Evolutionary conservation across 2,888 invertebrate species (phyloP).

Genomic region (Cephus rjabovi): DNA sequence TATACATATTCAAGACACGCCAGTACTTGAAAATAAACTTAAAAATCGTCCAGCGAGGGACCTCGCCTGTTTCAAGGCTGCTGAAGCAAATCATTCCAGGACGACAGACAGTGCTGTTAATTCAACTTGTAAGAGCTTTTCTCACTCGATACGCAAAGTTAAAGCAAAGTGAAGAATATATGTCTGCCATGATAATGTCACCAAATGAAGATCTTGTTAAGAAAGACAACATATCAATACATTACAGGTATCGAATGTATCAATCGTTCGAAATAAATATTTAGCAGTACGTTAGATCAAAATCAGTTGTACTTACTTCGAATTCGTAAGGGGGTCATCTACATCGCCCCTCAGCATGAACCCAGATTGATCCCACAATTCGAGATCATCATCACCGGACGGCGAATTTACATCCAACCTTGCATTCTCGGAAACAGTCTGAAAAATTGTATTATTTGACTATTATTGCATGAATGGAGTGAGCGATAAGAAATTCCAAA

Average conservation of each 20-base stretch:
- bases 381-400: slow-evolving; percentile 77
- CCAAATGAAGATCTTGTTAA: neutral
- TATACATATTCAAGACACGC: neutral
- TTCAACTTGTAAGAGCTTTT: neutral
- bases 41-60: neutral
- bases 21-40: neutral
- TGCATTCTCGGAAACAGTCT: slow-evolving; percentile 79
- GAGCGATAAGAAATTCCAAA: neutral
- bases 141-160: neutral
- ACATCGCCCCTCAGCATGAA: slow-evolving; percentile 79
- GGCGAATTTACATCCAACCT: slow-evolving; percentile 71
- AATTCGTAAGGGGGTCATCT: slow-evolving; percentile 69
- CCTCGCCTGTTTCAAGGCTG: neutral
- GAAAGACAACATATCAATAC: neutral
- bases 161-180: neutral
- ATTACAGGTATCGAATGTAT: neutral
- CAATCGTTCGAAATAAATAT: neutral
- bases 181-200: neutral
- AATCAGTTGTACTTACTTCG: slow-evolving; percentile 43
- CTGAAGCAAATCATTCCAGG: neutral
- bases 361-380: slow-evolving; percentile 80
- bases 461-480: neutral
- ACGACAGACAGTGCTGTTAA: neutral
- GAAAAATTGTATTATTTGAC: slow-evolving; percentile 33
- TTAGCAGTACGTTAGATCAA: neutral